Base-by-base conservation (phyloP, 2,113 vertebrate genomes). In the Nerophis ophidion region DNA sequence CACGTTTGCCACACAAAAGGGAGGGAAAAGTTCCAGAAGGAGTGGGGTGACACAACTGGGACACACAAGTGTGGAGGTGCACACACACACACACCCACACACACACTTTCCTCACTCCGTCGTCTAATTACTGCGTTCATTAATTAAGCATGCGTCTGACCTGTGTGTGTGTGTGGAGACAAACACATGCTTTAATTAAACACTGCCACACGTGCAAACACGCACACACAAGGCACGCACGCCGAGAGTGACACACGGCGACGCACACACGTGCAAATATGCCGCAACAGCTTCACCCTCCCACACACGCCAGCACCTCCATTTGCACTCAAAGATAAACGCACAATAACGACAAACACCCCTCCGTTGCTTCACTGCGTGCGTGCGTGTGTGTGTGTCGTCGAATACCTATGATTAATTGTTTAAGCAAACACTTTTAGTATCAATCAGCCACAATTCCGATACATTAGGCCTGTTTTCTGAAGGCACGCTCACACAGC, bases 81-180 rank as follows among this genome's bases (percentile, higher is more conserved):
- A 81, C 71, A 75, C 70, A 77, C 69, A 61, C 45, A 70, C 60
- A 50, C 64, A 65, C 57, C 48, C 67, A 66, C 60, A 4, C 72
- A 75, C 77, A 76, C 74, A 77, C 81, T 76, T 75, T 78, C 68
- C 65, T 61, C 77, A 11, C 46, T 26, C 38, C 56, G 61, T 78
- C 56, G 54, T 88, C 86, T 89, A 90, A 91, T 89, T 91, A 90
- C 89, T 82, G 75, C 79, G 74, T 83, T 89, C 80, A 85, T 90
- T 91, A 89, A 91, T 91, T 89, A 90, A 85, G 81, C 81, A 81
- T 88, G 80, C 83, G 77, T 88, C 84, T 83, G 80, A 91, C 88
- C 84, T 48, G 81, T 72, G 68, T 77, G 80, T 58, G 79, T 36
- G 57, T 40, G 15, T 48, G 55, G 77, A 81, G 75, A 81, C 61